Percentiles rank a stretch among this genome's conserved stretches.
These are phyloP conservation scores for Idaea aversata DNA, from an alignment of 2,888 invertebrate genomes.

Conservation along the genomic window DNA sequence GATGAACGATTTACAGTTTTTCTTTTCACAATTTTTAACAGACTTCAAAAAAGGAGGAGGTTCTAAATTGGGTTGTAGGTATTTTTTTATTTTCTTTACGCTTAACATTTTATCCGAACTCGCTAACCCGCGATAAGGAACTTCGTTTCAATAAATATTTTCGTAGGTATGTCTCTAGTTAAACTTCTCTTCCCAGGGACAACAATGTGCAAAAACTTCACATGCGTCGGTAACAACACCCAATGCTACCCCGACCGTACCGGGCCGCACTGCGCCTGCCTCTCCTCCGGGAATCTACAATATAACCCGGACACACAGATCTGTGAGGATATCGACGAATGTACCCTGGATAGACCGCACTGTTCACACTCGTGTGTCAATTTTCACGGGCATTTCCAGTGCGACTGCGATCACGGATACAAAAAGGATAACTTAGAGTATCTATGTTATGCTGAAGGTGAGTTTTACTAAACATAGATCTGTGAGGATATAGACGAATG, in stretches of 20 bases:
- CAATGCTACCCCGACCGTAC: conserved; percentile 47
- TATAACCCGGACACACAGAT: conserved; percentile 50
- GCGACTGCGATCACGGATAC: conserved; percentile 81
- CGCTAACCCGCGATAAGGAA: no score
- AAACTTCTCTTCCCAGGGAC: conserved; percentile 45
- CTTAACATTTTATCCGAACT: no score
- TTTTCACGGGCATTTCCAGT: conserved; percentile 78
- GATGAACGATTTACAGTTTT: no score
- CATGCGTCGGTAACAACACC: conserved; percentile 41
- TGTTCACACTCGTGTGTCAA: conserved; percentile 87
- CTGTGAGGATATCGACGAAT: conserved; percentile 84
- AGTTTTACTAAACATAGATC: conserved; percentile 31
- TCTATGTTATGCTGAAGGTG: conserved; percentile 57
- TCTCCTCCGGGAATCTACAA: conserved; percentile 49
- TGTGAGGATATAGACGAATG: conserved; percentile 28
- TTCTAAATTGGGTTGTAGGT: no score
- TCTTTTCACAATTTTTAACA: no score
- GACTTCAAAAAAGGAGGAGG: no score
- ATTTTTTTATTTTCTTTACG: no score
- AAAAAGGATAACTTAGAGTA: conserved; percentile 37
- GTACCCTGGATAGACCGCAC: conserved; percentile 78
- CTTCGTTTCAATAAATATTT: no score
- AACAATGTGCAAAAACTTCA: conserved; percentile 54
- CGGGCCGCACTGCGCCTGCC: conserved; percentile 79
- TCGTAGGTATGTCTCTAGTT: no score